Evolutionary conservation across 2,888 invertebrate species (phyloP).

Genomic region (Volucella inflata): DNA sequence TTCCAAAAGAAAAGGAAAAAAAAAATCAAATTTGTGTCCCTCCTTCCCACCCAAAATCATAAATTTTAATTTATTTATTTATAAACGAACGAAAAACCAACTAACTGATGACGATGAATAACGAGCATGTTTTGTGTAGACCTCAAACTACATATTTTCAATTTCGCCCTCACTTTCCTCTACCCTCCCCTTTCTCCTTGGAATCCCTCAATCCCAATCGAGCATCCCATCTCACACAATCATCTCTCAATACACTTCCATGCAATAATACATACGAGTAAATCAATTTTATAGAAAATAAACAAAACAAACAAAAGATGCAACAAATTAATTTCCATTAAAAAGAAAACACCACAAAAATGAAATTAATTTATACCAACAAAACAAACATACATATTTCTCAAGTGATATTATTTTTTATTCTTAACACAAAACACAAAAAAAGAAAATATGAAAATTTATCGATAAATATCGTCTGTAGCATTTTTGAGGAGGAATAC

Average conservation of each 20-base stretch:
- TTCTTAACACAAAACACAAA: slow-evolving; percentile 38
- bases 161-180: neutral
- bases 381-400: slow-evolving; percentile 51
- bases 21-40: slow-evolving; percentile 5
- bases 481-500: slow-evolving; percentile 34
- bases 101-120: neutral
- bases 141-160: slow-evolving; percentile 23
- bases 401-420: slow-evolving; percentile 71
- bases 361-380: slow-evolving; percentile 14
- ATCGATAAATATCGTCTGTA: slow-evolving; percentile 20
- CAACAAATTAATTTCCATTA: slow-evolving; percentile 18
- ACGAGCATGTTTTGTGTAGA: slow-evolving; percentile 28
- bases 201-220: neutral
- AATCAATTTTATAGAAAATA: neutral
- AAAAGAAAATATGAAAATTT: slow-evolving; percentile 1
- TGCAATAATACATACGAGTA: slow-evolving; percentile 19
- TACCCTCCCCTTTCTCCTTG: neutral
- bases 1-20: slow-evolving; percentile 11
- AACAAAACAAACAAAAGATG: neutral
- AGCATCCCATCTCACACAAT: slow-evolving; percentile 14
- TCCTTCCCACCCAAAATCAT: slow-evolving; percentile 52
- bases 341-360: slow-evolving; percentile 34
- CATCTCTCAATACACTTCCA: slow-evolving; percentile 27
- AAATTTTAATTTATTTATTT: slow-evolving; percentile 70
- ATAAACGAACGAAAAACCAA: slow-evolving; percentile 48